Conservation (phyloP, 2,113 vertebrate species). For the Macheiramphus alcinus region DNA sequence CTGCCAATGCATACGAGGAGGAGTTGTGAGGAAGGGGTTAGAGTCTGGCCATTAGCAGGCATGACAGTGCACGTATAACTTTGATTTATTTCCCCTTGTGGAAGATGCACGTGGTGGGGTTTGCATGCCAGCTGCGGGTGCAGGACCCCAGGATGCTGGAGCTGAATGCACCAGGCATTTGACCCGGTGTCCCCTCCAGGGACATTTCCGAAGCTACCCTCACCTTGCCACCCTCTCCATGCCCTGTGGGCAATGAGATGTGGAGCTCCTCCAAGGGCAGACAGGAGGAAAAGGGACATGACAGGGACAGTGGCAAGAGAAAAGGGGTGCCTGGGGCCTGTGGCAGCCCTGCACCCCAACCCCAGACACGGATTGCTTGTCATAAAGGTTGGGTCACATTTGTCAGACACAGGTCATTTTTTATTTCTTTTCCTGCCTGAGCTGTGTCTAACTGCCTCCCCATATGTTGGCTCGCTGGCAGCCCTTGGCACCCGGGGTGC, state of each 20-base stretch:
- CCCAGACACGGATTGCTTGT: not conserved
- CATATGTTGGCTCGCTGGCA: not conserved
- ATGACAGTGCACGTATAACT: accelerated
- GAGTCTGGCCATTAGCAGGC: not conserved
- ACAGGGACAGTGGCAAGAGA: not conserved
- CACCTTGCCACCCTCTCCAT: not conserved
- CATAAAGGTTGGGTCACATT: not conserved
- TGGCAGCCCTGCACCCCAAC: not conserved
- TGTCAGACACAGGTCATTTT: not conserved
- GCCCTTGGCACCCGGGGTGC: not conserved
- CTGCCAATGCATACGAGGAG: not conserved
- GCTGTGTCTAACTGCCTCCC: not conserved
- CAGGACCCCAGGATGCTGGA: not conserved
- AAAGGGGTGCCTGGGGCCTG: not conserved
- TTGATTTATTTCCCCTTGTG: not conserved
- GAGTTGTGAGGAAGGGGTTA: not conserved
- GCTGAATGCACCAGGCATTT: not conserved
- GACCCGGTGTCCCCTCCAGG: not conserved
- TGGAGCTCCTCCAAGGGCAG: not conserved
- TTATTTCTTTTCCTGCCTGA: not conserved
- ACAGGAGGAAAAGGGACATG: not conserved
- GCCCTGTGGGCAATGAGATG: accelerated
- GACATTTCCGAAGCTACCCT: not conserved
- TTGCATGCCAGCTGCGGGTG: not conserved
- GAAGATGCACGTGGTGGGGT: not conserved